A percentile compares a stretch with the other conserved stretches of the same genome.
Evolutionary conservation across 2,797 vertebrate genomes (phyloP).

Genomic region (Spizella passerina): DNA sequence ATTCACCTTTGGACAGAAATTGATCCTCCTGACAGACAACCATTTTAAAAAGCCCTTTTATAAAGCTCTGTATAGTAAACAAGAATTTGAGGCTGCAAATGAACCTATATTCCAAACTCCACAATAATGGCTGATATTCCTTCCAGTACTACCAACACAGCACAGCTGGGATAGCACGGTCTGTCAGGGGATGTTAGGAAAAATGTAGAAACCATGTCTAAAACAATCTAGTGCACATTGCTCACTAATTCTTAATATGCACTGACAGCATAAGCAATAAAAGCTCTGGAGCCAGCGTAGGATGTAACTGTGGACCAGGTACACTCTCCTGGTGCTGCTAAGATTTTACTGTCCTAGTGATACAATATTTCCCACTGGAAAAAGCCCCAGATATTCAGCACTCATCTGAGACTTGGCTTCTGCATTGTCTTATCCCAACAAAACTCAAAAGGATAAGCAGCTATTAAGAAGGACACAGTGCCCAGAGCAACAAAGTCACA

Average conservation of each 20-base stretch:
- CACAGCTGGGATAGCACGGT: background rate
- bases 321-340: background rate
- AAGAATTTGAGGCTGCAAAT: background rate
- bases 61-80: background rate
- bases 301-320: background rate
- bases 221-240: background rate
- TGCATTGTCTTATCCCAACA: background rate
- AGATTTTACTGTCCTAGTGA: background rate
- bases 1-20: background rate
- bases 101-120: background rate
- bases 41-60: background rate
- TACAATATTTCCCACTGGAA: background rate
- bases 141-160: background rate
- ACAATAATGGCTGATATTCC: background rate
- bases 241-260: background rate
- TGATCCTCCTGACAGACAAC: background rate
- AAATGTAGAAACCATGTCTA: background rate
- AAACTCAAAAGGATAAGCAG: background rate
- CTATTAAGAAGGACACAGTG: background rate
- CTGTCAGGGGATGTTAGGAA: conserved; percentile 9
- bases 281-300: background rate
- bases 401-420: background rate
- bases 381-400: background rate
- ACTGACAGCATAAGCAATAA: background rate
- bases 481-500: background rate